Base-by-base conservation (phyloP, 2,888 invertebrate genomes). In the Dendrolimus houi region DNA sequence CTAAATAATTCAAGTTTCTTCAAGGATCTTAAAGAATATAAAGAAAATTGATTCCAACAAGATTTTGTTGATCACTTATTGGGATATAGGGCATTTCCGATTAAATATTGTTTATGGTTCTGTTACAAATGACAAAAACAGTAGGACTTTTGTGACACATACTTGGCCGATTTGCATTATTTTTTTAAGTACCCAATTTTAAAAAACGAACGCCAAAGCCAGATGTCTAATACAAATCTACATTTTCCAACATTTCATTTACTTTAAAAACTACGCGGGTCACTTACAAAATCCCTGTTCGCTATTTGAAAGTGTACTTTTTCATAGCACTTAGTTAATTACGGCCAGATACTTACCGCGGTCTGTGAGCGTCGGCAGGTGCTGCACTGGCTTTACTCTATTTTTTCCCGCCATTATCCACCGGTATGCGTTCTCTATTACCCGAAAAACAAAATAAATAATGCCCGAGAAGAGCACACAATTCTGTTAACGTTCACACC, bases 321-420 rank as follows among this genome's bases (percentile, higher is more conserved):
- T 12, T 47, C 47, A 14, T 14, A 54, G 10, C 41, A 9, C 41
- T 41, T 55, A 41, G 10, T 52, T 52, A 41, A 14, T 54, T 47
- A 14, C 29, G 52, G 41, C 12, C 53, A 53, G 40, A 52, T 56
- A 56, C 56, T 12, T 61, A 62, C 60, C 59, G 14, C 53, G 41
- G 59, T 57, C 47, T 41, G 41, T 7, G 53, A 53, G 55, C 47
- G 12, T 12, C 47, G 47, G 12, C 47, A 54, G 58, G 54, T 42
- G 53, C 41, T 58, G 54, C 58, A 58, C 53, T 53, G n/a, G 42
- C 41, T 55, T 41, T 7, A 8, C 55, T 40, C 10, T 52, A 57
- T 57, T 68, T 71, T 70, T 71, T 66, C 62, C 61, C 62, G 55
- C 64, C 67, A 70, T 69, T 66, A 70, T 68, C 63, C 65, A 60